Base-by-base conservation (phyloP, 2,888 invertebrate genomes). In the Cosmopolites sordidus region DNA sequence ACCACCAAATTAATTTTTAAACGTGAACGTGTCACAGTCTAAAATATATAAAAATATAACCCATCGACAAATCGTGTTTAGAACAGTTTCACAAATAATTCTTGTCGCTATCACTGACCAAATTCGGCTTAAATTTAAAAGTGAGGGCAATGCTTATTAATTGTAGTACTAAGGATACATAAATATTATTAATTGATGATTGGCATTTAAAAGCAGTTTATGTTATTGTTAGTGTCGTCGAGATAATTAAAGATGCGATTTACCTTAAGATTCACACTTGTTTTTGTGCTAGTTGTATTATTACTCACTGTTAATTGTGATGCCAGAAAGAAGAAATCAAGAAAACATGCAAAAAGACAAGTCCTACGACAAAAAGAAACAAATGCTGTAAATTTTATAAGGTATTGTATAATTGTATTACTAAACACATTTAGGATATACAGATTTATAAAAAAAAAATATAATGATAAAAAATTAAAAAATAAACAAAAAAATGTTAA, bases 341-440 rank as follows among this genome's bases (percentile, higher is more conserved):
- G 60, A 43, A 63, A 62, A 54, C 50, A 52, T 38, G 40, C 53
- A 3, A 67, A 67, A 51, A 59, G 61, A 4, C 59, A 62, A 62
- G 42, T 66, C 39, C 51, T 68, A 33, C 54, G 67, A 12, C 63
- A 67, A 33, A 67, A 65, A 49, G 69, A 69, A 51, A 69, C 69
- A 5, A 68, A 69, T 59, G 61, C 67, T 9, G 51, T 69, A n/a
- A 60, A 69, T 58, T 69, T 69, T 48, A 66, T 68, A 43, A 64
- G 69, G 69, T 69, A 56, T 51, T n/a, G n/a, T n/a, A 33, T 15
- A 11, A 9, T 16, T 27, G 14, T 9, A 14, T 18, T 44, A 12
- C 4, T 4, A 37, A n/a, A 37, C 14, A 22, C 8, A 22, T 22
- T 22, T 5, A 22, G 22, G 22, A 22, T 8, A 22, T 22, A 22